These are phyloP conservation scores for Parazoanthus atlanticus DNA, from an alignment of 92 coral and sea anemone genomes.

Conservation along the genomic window DNA sequence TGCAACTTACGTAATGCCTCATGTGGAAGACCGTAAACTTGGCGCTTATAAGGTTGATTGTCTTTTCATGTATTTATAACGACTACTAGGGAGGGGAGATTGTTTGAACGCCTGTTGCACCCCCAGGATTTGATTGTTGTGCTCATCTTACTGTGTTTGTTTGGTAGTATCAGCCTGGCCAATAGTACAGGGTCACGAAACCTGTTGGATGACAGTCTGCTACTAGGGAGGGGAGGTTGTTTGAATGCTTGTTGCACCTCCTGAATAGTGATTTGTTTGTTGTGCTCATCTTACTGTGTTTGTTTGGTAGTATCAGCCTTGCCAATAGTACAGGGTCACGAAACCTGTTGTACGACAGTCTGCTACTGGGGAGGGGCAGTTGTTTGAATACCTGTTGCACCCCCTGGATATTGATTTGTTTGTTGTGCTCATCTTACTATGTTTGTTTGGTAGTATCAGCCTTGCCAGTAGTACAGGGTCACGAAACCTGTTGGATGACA, in stretches of 20 bases:
- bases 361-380: no score
- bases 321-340: constrained; percentile 86
- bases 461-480: constrained; percentile 85
- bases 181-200: constrained; percentile 84
- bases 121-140: not conserved
- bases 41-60: no score
- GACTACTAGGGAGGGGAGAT: no score
- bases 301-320: constrained; percentile 38
- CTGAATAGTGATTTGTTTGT: constrained; percentile 22
- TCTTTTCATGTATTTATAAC: no score
- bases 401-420: constrained; percentile 39
- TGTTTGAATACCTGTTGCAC: constrained; percentile 32
- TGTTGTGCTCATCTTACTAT: no score
- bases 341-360: constrained; percentile 80
- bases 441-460: no score
- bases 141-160: not conserved
- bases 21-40: no score
- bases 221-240: no score
- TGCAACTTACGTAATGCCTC: no score
- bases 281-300: not conserved
- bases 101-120: not conserved
- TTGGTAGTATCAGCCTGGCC: constrained; percentile 53
- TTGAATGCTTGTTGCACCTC: not conserved
- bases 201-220: constrained; percentile 83
- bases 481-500: constrained; percentile 82